Evolutionary conservation across 2,888 invertebrate species (phyloP).

Genomic region (Anoplius nigerrimus): DNA sequence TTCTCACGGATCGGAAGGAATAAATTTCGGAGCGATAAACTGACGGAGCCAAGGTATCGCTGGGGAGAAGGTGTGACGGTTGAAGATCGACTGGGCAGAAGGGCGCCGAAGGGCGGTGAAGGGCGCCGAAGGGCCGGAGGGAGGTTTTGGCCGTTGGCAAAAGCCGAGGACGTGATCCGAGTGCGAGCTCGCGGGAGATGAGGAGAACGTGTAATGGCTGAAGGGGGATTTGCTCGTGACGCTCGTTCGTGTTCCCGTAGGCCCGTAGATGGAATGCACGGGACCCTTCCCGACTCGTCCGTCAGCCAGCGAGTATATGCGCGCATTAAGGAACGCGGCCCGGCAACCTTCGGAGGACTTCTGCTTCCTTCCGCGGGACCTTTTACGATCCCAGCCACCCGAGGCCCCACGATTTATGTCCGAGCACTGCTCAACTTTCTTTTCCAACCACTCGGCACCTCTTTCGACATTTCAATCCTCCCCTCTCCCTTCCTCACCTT

Average conservation of each 20-base stretch:
- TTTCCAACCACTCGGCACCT: not conserved
- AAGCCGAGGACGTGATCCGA: conserved; percentile 35
- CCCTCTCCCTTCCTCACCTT: no score
- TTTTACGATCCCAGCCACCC: not conserved
- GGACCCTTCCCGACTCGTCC: conserved; percentile 24
- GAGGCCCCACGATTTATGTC: conserved; percentile 5
- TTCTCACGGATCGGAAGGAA: no score
- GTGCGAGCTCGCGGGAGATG: conserved; percentile 31
- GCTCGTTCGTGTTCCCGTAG: conserved; percentile 33
- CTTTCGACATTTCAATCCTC: not conserved
- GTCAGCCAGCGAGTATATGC: conserved; percentile 15
- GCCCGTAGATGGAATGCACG: conserved; percentile 36
- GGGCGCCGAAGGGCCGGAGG: no score
- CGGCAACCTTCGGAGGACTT: no score
- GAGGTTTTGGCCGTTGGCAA: no score
- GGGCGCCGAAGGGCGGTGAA: no score
- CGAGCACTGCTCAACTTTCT: not conserved
- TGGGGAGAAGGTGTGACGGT: no score
- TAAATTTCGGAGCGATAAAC: no score
- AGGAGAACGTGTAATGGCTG: conserved; percentile 38
- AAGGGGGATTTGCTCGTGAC: conserved; percentile 36
- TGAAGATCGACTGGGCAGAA: no score
- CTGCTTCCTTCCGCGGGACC: no score
- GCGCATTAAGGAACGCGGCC: conserved; percentile 11
- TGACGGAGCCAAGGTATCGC: no score